Base-by-base conservation (phyloP, 2,113 vertebrate species). In the Gorsachius goisagi region DNA sequence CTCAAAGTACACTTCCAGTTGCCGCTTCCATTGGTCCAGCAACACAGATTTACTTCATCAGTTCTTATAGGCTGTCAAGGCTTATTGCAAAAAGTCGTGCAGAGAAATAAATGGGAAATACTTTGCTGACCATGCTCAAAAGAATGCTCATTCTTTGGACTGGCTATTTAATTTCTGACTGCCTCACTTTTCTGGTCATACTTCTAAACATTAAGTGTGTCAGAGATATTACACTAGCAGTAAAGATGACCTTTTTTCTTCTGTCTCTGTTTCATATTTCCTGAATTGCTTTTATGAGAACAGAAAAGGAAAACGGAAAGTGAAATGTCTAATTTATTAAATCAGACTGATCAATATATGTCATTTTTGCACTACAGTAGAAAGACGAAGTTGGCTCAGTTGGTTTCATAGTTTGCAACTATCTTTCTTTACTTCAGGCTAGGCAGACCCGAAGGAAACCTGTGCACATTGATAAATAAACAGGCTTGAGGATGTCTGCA, bases 41-140 rank as follows among this genome's bases (percentile, higher is more conserved):
- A 0, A n/a, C 12, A 53, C 13, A 32, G 17, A 12, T 94, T 95
- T 79, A 75, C 73, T 94, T 75, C 69, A 81, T 91, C 76, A 89
- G 15, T 81, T 87, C 73, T 72, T 44, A 50, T 16, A 6, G 14
- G 37, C 15, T 94, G 60, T 35, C 60, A 84, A 85, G 26, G 7
- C 13, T 68, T 64, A 50, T 50, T 56, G 13, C 28, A 68, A 74
- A 72, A 89, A 94, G 2, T 41, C 49, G 72, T 85, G 27, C n/a
- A 35, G 49, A 79, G 49, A 78, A 95, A 78, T 84, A 91, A 89
- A 94, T 66, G 35, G 45, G 53, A 86, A 96, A 83, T 58, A 74
- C n/a, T 95, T 95, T 86, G 53, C 73, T 94, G 84, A 94, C 73
- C 76, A 35, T 82, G 87, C 56, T 85, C 76, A 78, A 95, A 95